phyloP scores from a whole-genome alignment of 2,888 invertebrate genomes.

The Melanophora roralis region DNA sequence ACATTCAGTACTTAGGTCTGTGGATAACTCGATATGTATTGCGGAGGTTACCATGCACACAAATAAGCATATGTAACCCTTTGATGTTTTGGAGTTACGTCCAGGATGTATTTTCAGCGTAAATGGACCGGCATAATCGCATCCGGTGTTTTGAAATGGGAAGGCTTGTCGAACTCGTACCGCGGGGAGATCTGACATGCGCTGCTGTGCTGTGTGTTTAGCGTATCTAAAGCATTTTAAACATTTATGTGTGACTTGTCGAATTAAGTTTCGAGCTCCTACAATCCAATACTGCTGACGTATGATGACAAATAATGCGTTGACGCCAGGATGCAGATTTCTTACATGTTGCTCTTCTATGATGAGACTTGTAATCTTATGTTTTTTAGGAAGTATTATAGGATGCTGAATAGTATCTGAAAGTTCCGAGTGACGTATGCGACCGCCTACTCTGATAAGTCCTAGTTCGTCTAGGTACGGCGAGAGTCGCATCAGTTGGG shows the following conservation, averaged over 20 bases:
- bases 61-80: too few species aligned
- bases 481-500: too few species aligned
- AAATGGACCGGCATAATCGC: slow-evolving; percentile 39
- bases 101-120: too few species aligned
- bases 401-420: not conserved
- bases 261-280: slow-evolving; percentile 44
- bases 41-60: slow-evolving; percentile 36
- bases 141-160: slow-evolving; percentile 22
- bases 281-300: slow-evolving; percentile 46
- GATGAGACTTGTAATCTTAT: slow-evolving; percentile 15
- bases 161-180: slow-evolving; percentile 1
- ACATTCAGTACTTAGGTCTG: slow-evolving; percentile 5
- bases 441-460: not conserved
- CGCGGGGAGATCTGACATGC: slow-evolving; percentile 11
- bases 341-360: slow-evolving; percentile 12
- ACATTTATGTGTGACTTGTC: slow-evolving; percentile 30
- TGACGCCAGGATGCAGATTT: slow-evolving; percentile 43
- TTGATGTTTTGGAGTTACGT: too few species aligned
- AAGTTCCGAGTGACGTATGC: not conserved
- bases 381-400: slow-evolving; percentile 9
- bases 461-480: too few species aligned
- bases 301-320: slow-evolving; percentile 45
- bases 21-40: slow-evolving; percentile 38
- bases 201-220: slow-evolving; percentile 9
- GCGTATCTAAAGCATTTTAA: slow-evolving; percentile 36